Evolutionary conservation across 2,888 invertebrate genomes (phyloP).

Genomic region (Vandiemenella viatica): DNA sequence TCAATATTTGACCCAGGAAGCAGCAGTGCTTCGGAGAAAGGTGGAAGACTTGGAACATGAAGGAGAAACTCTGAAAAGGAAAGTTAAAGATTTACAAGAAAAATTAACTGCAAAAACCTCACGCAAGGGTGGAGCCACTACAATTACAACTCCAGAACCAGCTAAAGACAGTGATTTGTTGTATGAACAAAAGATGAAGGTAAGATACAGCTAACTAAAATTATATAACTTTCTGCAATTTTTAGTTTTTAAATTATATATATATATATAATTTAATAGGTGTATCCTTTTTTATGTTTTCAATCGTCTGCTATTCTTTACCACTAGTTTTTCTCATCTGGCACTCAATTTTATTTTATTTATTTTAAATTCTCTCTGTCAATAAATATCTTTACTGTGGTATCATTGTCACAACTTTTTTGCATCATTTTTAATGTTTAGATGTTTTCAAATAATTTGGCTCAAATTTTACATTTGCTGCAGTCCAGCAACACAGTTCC

Average conservation of each 20-base stretch:
- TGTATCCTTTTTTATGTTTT: too few species aligned
- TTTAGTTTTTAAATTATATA: not conserved
- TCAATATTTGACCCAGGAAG: slow-evolving; percentile 41
- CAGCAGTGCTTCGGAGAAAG: slow-evolving; percentile 64
- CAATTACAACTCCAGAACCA: slow-evolving; percentile 12
- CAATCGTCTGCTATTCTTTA: too few species aligned
- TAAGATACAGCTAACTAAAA: slow-evolving; percentile 19
- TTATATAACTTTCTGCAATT: not conserved
- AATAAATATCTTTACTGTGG: too few species aligned
- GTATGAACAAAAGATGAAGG: slow-evolving; percentile 48
- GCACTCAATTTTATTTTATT: too few species aligned
- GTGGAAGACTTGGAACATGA: slow-evolving; percentile 72
- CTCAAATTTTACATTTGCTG: too few species aligned
- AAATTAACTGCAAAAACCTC: slow-evolving; percentile 39
- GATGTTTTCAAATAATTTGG: too few species aligned
- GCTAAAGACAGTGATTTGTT: slow-evolving; percentile 37
- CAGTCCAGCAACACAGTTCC: too few species aligned
- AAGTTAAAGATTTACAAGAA: slow-evolving; percentile 61
- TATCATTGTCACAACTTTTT: too few species aligned
- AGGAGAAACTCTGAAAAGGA: slow-evolving; percentile 53
- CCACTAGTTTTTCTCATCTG: too few species aligned
- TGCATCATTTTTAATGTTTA: too few species aligned
- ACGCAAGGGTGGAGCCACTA: slow-evolving; percentile 15
- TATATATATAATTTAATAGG: not conserved
- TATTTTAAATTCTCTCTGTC: too few species aligned